These are phyloP conservation scores for Clarias laeviceps DNA, from an alignment of 2,797 vertebrate genomes.

Conservation along the genomic window DNA sequence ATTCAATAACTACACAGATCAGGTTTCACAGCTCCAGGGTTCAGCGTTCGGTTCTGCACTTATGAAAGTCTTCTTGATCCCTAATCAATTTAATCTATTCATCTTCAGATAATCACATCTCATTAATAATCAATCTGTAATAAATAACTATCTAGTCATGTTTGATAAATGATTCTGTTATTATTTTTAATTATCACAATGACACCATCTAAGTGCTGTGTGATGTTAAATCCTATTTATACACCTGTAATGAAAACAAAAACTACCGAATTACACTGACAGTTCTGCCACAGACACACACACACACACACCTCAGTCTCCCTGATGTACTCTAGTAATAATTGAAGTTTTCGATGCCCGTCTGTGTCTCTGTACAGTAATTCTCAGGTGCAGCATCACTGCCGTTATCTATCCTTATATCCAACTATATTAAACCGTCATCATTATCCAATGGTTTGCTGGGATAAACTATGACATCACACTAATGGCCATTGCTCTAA, in stretches of 20 bases:
- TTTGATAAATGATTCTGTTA: neutral
- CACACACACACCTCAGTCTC: conserved; percentile 1
- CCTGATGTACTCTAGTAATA: conserved; percentile 11
- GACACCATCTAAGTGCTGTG: neutral
- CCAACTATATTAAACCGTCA: too few species aligned
- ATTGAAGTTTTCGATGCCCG: neutral
- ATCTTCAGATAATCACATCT: neutral
- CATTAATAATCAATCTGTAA: neutral
- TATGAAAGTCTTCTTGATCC: neutral
- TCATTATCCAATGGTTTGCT: too few species aligned
- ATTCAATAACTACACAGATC: too few species aligned
- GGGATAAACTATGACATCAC: too few species aligned
- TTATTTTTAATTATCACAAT: neutral
- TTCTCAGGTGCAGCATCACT: neutral
- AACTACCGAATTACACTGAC: conserved; percentile 15
- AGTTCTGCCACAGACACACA: neutral
- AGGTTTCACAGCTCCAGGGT: neutral
- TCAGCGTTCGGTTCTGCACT: neutral
- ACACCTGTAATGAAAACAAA: conserved; percentile 8
- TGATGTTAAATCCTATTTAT: neutral
- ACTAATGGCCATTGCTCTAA: too few species aligned
- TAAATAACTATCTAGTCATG: neutral
- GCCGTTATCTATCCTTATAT: neutral
- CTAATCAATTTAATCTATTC: neutral
- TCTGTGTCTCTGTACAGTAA: conserved; percentile 9